phyloP scores from a whole-genome alignment of 2,113 vertebrate genomes.

The Hemibagrus wyckioides region DNA sequence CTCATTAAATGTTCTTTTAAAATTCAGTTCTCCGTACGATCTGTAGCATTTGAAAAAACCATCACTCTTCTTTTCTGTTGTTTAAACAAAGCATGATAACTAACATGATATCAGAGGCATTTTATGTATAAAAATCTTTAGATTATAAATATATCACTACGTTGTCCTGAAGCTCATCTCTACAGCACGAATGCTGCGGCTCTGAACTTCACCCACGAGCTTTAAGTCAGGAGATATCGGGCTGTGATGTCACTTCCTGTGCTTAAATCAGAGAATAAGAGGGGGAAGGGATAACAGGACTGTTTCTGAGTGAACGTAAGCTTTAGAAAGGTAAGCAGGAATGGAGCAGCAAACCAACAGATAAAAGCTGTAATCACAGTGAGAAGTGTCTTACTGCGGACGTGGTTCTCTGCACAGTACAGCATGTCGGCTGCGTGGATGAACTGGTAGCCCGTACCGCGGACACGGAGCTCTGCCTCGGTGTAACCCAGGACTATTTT shows the following conservation, averaged over 20 bases:
- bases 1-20: no score
- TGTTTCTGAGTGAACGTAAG: neutral
- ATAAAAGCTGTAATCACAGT: neutral
- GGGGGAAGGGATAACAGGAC: neutral
- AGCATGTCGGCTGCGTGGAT: conserved; percentile 68
- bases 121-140: neutral
- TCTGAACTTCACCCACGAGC: neutral
- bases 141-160: neutral
- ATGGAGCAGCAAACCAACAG: neutral
- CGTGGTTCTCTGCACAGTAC: conserved; percentile 66
- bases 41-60: neutral
- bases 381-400: conserved; percentile 59
- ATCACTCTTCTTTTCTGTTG: neutral
- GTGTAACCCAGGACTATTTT: conserved; percentile 66
- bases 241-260: neutral
- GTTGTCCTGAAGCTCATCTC: neutral
- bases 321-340: neutral
- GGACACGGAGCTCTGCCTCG: conserved; percentile 61
- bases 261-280: neutral
- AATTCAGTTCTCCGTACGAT: neutral
- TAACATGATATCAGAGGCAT: neutral
- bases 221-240: neutral
- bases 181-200: neutral
- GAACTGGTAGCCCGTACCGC: conserved; percentile 66
- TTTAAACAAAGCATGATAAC: no score